Evolutionary conservation across 2,888 invertebrate species (phyloP).

Genomic region (Pandemis corylana): DNA sequence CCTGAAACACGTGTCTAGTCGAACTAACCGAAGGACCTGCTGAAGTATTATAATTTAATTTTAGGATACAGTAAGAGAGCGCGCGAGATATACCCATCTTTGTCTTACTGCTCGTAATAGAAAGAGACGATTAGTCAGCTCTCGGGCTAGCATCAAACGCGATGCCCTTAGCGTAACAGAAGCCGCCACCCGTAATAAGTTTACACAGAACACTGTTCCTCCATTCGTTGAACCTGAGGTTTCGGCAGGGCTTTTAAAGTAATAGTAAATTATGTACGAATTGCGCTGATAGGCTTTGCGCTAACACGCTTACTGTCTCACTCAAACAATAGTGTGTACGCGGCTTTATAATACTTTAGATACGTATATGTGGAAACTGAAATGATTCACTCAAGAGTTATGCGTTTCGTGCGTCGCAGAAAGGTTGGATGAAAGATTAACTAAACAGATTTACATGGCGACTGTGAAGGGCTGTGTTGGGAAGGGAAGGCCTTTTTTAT

Average conservation of each 20-base stretch:
- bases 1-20: too few species aligned
- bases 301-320: slow-evolving; percentile 25
- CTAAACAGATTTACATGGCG: too few species aligned
- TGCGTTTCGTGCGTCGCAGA: too few species aligned
- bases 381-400: too few species aligned
- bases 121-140: background rate
- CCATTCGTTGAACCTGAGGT: slow-evolving; percentile 72
- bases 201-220: slow-evolving; percentile 75
- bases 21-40: too few species aligned
- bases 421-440: too few species aligned
- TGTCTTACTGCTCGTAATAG: background rate
- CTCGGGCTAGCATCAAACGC: background rate
- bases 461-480: too few species aligned
- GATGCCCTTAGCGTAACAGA: background rate
- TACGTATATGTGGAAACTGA: background rate
- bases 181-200: slow-evolving; percentile 63
- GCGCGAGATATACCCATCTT: too few species aligned
- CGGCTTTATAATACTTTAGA: background rate
- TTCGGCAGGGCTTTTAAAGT: slow-evolving; percentile 48
- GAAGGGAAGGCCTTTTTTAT: too few species aligned
- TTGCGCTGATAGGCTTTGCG: slow-evolving; percentile 20
- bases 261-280: slow-evolving; percentile 41
- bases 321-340: slow-evolving; percentile 17
- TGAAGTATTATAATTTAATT: too few species aligned
- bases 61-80: too few species aligned